Percentiles rank a stretch among this genome's conserved stretches.
Evolutionary conservation across 2,888 invertebrate species (phyloP).

Genomic region (Carterocephalus palaemon): DNA sequence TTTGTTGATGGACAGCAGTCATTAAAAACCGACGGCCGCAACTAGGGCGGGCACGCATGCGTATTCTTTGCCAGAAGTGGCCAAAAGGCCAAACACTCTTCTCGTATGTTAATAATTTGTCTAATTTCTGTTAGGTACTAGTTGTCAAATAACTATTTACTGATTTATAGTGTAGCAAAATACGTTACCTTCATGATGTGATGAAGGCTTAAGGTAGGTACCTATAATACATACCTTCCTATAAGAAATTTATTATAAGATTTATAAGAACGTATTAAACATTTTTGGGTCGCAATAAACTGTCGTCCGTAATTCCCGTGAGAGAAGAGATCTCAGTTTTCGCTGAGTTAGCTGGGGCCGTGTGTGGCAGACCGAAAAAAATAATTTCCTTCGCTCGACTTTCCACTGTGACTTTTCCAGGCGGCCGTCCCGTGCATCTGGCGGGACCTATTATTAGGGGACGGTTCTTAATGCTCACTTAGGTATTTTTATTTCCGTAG

Average conservation of each 20-base stretch:
- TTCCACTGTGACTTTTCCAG: constrained; percentile 75
- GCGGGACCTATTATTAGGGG: constrained; percentile 77
- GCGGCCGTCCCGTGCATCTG: constrained; percentile 75
- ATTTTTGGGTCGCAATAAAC: constrained; percentile 45
- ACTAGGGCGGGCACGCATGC: constrained; percentile 16
- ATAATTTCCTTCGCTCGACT: constrained; percentile 75
- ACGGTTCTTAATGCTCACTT: constrained; percentile 75
- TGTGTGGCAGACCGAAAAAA: constrained; percentile 78
- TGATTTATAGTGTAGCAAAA: too few species aligned
- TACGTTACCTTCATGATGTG: too few species aligned
- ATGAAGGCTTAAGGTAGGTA: too few species aligned
- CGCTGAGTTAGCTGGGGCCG: constrained; percentile 73
- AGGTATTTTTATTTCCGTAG: constrained; percentile 72
- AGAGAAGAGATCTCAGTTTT: constrained; percentile 59
- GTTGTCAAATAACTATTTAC: too few species aligned
- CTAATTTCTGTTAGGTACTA: too few species aligned
- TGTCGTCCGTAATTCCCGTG: constrained; percentile 49
- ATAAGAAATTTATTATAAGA: too few species aligned
- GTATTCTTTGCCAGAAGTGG: constrained; percentile 4
- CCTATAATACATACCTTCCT: too few species aligned
- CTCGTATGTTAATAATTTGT: too few species aligned
- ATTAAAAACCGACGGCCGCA: constrained; percentile 15
- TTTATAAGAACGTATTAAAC: constrained; percentile 29
- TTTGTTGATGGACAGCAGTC: constrained; percentile 18
- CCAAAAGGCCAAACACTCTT: too few species aligned